Percentiles rank a stretch among this genome's conserved stretches.
Evolutionary conservation across 2,797 vertebrate genomes (phyloP).

Genomic region (Rhinoraja longicauda): DNA sequence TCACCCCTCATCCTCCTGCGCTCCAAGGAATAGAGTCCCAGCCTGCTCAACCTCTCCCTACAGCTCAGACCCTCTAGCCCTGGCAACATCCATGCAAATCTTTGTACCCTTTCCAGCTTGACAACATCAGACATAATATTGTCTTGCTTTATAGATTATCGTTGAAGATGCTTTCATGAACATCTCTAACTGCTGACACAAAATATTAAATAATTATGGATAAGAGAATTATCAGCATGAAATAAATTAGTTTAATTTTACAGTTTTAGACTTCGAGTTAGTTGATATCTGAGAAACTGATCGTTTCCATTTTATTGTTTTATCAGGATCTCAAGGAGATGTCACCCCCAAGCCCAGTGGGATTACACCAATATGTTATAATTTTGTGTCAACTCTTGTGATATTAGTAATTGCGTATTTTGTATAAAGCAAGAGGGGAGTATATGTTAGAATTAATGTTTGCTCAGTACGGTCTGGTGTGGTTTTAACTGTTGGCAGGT

Average conservation of each 20-base stretch:
- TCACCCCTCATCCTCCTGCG: no score
- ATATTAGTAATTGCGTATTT: conserved; percentile 18
- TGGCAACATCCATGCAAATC: no score
- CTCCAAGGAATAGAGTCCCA: no score
- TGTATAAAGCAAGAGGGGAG: neutral
- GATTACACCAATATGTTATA: neutral
- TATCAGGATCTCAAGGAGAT: neutral
- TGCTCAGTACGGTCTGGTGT: neutral
- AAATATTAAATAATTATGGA: conserved; percentile 1
- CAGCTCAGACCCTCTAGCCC: no score
- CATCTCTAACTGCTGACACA: neutral
- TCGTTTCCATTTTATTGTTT: neutral
- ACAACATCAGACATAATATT: neutral
- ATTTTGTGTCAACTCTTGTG: neutral
- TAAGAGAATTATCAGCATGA: neutral
- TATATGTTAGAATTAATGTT: conserved; percentile 8
- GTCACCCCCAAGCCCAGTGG: neutral
- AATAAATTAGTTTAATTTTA: neutral
- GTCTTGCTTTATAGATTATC: neutral
- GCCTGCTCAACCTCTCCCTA: no score
- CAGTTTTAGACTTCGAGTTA: neutral
- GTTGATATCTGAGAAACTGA: neutral
- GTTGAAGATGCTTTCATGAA: no score
- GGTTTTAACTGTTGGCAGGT: neutral
- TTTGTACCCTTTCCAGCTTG: no score